Conservation (phyloP, 2,888 invertebrate species). For the Pinctada fucata region DNA sequence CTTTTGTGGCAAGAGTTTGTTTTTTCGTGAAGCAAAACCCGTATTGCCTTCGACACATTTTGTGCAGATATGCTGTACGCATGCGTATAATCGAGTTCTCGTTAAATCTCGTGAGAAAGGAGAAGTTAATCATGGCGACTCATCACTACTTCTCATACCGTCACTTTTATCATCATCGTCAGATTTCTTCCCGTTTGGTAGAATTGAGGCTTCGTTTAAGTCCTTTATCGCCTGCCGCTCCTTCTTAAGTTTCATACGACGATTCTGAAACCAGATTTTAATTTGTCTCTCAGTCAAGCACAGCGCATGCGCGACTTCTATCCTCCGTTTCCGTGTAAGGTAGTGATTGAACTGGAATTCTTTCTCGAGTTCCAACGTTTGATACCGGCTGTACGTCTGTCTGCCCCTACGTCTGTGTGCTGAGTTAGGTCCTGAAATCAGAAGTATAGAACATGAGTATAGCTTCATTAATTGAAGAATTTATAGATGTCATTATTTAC, state of each 20-base stretch:
- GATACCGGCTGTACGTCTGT: constrained; percentile 98
- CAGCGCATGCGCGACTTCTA: constrained; percentile 97
- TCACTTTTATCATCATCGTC: constrained; percentile 55
- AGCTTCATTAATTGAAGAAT: not conserved
- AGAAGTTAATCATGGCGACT: constrained; percentile 45
- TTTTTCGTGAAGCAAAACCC: constrained; percentile 33
- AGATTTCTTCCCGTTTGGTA: constrained; percentile 40
- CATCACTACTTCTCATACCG: constrained; percentile 56
- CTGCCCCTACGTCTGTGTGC: constrained; percentile 83
- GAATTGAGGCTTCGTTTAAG: constrained; percentile 58
- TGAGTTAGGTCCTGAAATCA: constrained; percentile 71
- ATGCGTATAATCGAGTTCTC: too few relatives aligned
- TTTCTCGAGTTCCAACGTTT: constrained; percentile 97
- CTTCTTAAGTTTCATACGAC: constrained; percentile 96
- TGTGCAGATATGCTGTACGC: constrained; percentile 1
- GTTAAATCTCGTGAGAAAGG: constrained; percentile 25
- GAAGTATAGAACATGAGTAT: constrained; percentile 5
- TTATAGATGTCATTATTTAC: too few relatives aligned
- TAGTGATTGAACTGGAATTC: constrained; percentile 99
- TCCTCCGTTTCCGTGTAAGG: constrained; percentile 95
- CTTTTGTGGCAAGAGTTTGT: constrained; percentile 31
- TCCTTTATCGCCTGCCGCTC: constrained; percentile 72
- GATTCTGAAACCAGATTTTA: constrained; percentile 86
- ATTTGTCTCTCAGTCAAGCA: constrained; percentile 96
- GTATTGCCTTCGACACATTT: constrained; percentile 26